Base-by-base conservation (phyloP, 2,113 vertebrate genomes). In the Psephotus haematonotus region DNA sequence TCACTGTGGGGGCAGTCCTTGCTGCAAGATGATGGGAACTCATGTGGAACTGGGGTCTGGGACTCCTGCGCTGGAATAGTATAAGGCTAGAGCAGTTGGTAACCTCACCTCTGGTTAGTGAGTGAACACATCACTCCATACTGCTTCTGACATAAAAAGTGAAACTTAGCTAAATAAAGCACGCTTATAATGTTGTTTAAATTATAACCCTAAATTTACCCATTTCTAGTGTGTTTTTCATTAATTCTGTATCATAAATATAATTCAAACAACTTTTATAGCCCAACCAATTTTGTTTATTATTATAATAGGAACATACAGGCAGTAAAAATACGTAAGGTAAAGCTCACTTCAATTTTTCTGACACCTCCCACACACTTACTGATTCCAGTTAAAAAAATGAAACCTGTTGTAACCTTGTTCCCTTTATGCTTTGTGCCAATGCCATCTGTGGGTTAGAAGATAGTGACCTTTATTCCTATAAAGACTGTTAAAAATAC, bases 21-120 rank as follows among this genome's bases (percentile, higher is more conserved):
- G 0, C 46, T 41, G 50, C 31, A 11, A 78, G 52, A 24, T 0
- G 0, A 8, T 0, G 1, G 39, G 43, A 13, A 57, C 29, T 14
- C 1, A 0, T 0, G 4, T 0, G 0, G 31, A 11, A 4, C 1
- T 1, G 1, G 23, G 24, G 7, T 71, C 33, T 70, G 46, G 53
- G 18, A 25, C 20, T 43, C 14, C 55, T 35, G 17, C 68, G 8
- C 27, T 72, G 60, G 43, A 60, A 57, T 19, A 65, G 10, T 19
- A 6, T 29, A 28, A 47, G 24, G 29, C 5, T 23, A 64, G n/a
- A n/a, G 9, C 13, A 15, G 13, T 27, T 60, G 15, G 71, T 35
- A 62, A 62, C 28, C 6, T 68, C 53, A 39, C 2, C 8, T 39
- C 41, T 23, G n/a, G 7, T 18, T 44, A 24, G 23, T 28, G 25